These are phyloP conservation scores for Prunella strophiata DNA, from an alignment of 2,797 vertebrate genomes.

Conservation along the genomic window DNA sequence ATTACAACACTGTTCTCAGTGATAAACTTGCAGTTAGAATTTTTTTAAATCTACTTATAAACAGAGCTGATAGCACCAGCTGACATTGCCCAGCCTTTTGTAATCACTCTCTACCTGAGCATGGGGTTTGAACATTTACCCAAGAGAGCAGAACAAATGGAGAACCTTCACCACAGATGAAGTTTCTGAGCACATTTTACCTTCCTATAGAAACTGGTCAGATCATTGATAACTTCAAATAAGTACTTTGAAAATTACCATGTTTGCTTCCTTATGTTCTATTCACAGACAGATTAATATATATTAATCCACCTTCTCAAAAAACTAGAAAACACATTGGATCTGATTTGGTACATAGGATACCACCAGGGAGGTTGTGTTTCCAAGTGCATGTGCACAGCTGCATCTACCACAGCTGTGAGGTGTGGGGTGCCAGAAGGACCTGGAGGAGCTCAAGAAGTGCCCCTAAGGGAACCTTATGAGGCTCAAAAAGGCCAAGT, in stretches of 20 bases:
- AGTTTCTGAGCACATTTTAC: not conserved
- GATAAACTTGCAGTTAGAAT: not conserved
- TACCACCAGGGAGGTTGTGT: not conserved
- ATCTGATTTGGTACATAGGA: not conserved
- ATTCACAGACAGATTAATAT: not conserved
- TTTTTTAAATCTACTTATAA: not conserved
- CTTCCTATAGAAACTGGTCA: not conserved
- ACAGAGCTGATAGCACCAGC: not conserved
- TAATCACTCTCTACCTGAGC: not conserved
- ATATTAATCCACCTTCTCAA: not conserved
- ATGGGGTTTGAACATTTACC: not conserved
- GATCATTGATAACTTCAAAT: not conserved
- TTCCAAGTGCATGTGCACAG: not conserved
- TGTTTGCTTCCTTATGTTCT: not conserved
- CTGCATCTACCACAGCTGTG: not conserved
- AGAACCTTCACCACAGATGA: not conserved
- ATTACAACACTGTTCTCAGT: not conserved
- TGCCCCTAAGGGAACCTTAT: not conserved
- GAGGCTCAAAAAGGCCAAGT: not conserved
- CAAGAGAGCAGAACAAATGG: not conserved
- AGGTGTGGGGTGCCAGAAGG: not conserved
- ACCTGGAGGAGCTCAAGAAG: not conserved
- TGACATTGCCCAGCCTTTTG: not conserved
- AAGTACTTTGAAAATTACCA: not conserved
- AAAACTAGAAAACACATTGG: not conserved